Evolutionary conservation across 2,888 invertebrate genomes (phyloP).

Genomic region (Oscheius sp.): DNA sequence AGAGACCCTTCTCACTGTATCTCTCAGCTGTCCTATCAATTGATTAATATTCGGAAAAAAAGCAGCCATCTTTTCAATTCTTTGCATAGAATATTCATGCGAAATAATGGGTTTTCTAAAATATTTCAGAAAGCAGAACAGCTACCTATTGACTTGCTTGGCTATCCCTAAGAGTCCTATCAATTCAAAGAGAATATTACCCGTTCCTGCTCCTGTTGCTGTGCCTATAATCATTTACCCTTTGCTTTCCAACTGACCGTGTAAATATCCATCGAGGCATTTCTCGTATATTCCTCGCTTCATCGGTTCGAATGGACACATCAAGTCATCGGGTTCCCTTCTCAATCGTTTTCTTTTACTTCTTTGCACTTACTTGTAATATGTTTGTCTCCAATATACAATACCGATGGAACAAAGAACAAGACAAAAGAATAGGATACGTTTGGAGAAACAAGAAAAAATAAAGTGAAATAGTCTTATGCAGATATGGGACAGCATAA

Average conservation of each 20-base stretch:
- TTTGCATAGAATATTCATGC: neutral
- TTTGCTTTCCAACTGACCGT: slow-evolving; percentile 4
- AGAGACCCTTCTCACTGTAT: neutral
- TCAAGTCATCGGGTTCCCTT: neutral
- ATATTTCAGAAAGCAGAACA: neutral
- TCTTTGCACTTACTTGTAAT: neutral
- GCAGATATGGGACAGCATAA: too few species aligned
- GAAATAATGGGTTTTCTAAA: neutral
- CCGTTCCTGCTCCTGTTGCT: neutral
- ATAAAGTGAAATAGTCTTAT: too few species aligned
- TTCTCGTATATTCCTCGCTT: neutral
- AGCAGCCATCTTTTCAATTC: neutral
- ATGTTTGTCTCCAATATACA: neutral
- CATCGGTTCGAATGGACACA: neutral
- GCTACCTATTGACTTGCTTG: neutral
- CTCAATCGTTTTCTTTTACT: neutral
- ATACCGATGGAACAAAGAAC: neutral
- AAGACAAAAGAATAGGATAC: neutral
- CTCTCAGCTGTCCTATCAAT: neutral
- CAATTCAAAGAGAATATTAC: slow-evolving; percentile 15
- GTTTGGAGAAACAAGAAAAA: too few species aligned
- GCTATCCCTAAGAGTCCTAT: slow-evolving; percentile 5
- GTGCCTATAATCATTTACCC: neutral
- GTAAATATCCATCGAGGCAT: slow-evolving; percentile 10
- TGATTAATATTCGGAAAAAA: slow-evolving; percentile 4